Evolutionary conservation across 2,888 invertebrate species (phyloP).

Genomic region (Erebia aethiops): DNA sequence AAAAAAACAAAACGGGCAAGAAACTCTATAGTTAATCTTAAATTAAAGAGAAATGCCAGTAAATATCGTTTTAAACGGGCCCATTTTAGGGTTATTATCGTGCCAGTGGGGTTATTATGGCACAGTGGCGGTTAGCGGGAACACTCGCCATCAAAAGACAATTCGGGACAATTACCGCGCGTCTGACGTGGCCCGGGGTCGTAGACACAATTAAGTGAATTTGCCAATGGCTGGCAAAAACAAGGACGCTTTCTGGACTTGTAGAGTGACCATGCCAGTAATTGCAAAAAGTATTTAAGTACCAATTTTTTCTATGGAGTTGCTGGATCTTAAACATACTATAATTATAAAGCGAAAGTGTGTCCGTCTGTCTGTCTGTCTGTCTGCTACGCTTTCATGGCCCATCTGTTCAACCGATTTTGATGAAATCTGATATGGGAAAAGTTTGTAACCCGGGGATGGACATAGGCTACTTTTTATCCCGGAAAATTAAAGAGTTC

Average conservation of each 20-base stretch:
- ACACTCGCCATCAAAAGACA: slow-evolving; percentile 25
- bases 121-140: slow-evolving; percentile 25
- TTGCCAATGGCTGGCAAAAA: slow-evolving; percentile 67
- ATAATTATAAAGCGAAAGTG: too few relatives aligned
- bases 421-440: too few relatives aligned
- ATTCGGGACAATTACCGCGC: slow-evolving; percentile 60
- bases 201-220: slow-evolving; percentile 77
- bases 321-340: too few relatives aligned
- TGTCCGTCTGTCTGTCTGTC: too few relatives aligned
- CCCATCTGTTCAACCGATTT: too few relatives aligned
- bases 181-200: slow-evolving; percentile 60
- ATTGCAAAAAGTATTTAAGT: too few relatives aligned
- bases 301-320: too few relatives aligned
- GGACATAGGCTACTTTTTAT: too few relatives aligned
- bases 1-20: not conserved
- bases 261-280: slow-evolving; percentile 47
- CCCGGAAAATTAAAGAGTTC: too few relatives aligned
- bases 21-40: not conserved
- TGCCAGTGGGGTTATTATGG: slow-evolving; percentile 27
- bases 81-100: slow-evolving; percentile 30
- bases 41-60: slow-evolving; percentile 10
- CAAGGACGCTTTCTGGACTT: slow-evolving; percentile 48
- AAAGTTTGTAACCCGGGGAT: too few relatives aligned
- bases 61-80: slow-evolving; percentile 13
- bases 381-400: too few relatives aligned